Percentiles rank a stretch among this genome's conserved stretches.
phyloP scores from a whole-genome alignment of 2,797 vertebrate genomes.

The Australoheros facetus region DNA sequence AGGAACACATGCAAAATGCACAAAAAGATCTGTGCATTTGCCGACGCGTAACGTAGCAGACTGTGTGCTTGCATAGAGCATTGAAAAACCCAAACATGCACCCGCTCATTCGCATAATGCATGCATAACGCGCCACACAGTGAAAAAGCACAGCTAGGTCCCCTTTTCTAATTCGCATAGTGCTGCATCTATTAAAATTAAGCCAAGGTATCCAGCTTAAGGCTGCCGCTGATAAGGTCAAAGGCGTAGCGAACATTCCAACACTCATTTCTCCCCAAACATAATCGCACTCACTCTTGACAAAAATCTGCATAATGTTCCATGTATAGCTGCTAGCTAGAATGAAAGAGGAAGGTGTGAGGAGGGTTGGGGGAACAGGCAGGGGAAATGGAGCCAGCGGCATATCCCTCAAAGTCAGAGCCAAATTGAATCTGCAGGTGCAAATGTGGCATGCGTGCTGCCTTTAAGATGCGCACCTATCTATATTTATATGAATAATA shows the following conservation, averaged over 20 bases:
- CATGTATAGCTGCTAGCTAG: constrained; percentile 70
- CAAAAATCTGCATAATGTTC: constrained; percentile 76
- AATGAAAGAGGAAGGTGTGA: constrained; percentile 57
- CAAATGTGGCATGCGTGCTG: constrained; percentile 74
- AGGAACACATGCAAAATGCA: constrained; percentile 5
- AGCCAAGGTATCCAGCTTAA: constrained; percentile 72
- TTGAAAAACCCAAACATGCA: constrained; percentile 15
- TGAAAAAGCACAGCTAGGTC: constrained; percentile 51
- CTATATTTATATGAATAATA: constrained; percentile 83
- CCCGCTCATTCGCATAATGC: constrained; percentile 55
- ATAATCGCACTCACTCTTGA: constrained; percentile 71
- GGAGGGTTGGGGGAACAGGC: constrained; percentile 1
- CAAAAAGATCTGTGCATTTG: constrained; percentile 19
- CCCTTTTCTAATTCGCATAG: constrained; percentile 67
- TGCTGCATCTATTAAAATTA: constrained; percentile 76
- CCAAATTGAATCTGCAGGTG: constrained; percentile 81
- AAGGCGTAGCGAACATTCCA: constrained; percentile 74
- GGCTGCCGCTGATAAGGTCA: constrained; percentile 76
- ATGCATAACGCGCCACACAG: constrained; percentile 35
- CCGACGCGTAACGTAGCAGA: constrained; percentile 7
- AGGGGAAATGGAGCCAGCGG: constrained; percentile 50
- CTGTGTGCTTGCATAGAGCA: neutral
- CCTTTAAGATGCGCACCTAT: constrained; percentile 70
- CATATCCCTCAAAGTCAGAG: constrained; percentile 76
- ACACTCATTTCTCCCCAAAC: constrained; percentile 71